Evolutionary conservation across 2,113 vertebrate species (phyloP).

Genomic region (Coregonus clupeaformis): DNA sequence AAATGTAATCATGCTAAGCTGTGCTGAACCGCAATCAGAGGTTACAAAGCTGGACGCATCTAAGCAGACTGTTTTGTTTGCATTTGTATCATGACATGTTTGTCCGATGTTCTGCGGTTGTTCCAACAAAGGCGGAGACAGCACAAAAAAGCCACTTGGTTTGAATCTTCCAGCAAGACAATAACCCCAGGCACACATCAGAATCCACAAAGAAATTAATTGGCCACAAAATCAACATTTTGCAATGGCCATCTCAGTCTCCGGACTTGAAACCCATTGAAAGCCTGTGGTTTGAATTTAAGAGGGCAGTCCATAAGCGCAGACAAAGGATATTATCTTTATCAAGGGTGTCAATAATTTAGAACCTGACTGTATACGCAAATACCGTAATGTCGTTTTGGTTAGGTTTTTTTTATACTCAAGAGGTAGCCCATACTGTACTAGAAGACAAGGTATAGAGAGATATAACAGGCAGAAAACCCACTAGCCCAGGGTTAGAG

Average conservation of each 20-base stretch:
- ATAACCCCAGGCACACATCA: no score
- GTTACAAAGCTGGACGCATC: constrained; percentile 5
- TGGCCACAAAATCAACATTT: no score
- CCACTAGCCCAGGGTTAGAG: neutral
- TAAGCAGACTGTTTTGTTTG: constrained; percentile 1
- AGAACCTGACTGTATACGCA: constrained; percentile 3
- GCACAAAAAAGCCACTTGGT: constrained; percentile 10
- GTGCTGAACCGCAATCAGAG: constrained; percentile 1
- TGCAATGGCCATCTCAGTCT: no score
- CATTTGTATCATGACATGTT: neutral
- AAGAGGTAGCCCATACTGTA: neutral
- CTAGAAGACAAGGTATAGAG: neutral
- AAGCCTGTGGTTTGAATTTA: no score
- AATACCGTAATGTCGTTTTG: constrained; percentile 6
- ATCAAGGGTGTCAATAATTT: no score
- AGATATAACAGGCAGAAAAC: neutral
- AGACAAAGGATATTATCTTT: neutral
- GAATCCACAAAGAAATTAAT: no score
- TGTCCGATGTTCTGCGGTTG: neutral
- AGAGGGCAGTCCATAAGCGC: no score
- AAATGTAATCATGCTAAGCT: constrained; percentile 3
- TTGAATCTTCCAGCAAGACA: no score
- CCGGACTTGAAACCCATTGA: no score
- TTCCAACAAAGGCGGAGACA: neutral
- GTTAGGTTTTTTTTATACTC: neutral